Evolutionary conservation across 1,140 invertebrate genomes (phyloP).

Genomic region (Octopus sinensis): DNA sequence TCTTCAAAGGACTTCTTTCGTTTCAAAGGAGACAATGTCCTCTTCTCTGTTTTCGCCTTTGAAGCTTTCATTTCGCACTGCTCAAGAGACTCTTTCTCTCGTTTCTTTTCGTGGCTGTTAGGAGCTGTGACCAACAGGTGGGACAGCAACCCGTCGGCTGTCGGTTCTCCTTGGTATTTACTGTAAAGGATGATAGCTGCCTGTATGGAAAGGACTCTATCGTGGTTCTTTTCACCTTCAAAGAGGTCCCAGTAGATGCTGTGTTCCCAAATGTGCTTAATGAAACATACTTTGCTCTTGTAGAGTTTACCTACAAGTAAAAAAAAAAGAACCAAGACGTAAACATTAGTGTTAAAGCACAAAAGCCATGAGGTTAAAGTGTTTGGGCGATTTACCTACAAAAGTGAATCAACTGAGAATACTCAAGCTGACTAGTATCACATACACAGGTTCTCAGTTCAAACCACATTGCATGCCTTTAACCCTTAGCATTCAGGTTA

Average conservation of each 20-base stretch:
- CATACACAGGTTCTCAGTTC: too few relatives aligned
- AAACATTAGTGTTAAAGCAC: not conserved
- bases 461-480: too few relatives aligned
- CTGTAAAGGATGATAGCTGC: conserved; percentile 49
- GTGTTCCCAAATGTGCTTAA: conserved; percentile 54
- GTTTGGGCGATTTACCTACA: too few relatives aligned
- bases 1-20: conserved; percentile 28
- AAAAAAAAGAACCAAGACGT: conserved; percentile 4
- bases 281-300: conserved; percentile 52
- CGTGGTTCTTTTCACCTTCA: conserved; percentile 49
- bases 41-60: conserved; percentile 20
- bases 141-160: conserved; percentile 16
- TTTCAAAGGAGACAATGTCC: conserved; percentile 27
- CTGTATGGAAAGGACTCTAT: conserved; percentile 50
- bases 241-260: conserved; percentile 52
- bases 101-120: conserved; percentile 22
- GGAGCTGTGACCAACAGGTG: conserved; percentile 29
- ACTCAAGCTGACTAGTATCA: too few relatives aligned
- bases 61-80: conserved; percentile 4
- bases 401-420: too few relatives aligned
- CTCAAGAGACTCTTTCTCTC: conserved; percentile 16
- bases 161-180: conserved; percentile 23
- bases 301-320: conserved; percentile 50
- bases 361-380: too few relatives aligned
- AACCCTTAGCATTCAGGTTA: too few relatives aligned